Evolutionary conservation across 2,113 vertebrate species (phyloP).

Genomic region (Irena cyanogastra): DNA sequence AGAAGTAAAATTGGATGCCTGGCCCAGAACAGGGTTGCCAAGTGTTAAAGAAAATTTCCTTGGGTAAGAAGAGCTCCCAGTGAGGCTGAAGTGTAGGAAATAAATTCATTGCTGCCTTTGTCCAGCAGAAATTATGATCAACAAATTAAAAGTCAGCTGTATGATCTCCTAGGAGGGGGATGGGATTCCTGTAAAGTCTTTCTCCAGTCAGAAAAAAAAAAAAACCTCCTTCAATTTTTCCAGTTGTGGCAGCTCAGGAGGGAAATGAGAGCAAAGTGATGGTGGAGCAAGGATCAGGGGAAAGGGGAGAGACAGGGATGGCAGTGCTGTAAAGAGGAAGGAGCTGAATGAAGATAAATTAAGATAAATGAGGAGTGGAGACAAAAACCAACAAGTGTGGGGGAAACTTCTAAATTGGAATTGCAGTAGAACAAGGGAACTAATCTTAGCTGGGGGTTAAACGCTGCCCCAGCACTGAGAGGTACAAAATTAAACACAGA

Average conservation of each 20-base stretch:
- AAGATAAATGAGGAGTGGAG: background rate
- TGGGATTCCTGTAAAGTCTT: background rate
- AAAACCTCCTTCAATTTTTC: background rate
- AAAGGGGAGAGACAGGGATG: no score
- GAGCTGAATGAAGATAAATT: background rate
- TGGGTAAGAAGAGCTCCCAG: background rate
- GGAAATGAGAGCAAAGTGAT: background rate
- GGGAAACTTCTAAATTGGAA: background rate
- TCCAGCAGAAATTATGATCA: background rate
- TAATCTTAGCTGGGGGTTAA: background rate
- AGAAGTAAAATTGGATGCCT: background rate
- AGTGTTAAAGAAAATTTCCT: background rate
- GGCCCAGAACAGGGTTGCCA: background rate
- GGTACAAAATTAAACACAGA: background rate
- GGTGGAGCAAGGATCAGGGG: background rate
- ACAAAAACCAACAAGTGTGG: background rate
- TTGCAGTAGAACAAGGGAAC: background rate
- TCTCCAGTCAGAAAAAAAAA: no score
- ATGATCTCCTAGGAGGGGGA: background rate
- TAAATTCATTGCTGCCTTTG: background rate
- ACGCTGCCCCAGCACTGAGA: background rate
- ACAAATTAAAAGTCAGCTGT: background rate
- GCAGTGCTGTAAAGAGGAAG: background rate
- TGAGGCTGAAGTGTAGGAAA: background rate
- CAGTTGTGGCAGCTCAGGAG: background rate